phyloP scores from a whole-genome alignment of 2,797 vertebrate species.

The Pseudochromis fuscus region DNA sequence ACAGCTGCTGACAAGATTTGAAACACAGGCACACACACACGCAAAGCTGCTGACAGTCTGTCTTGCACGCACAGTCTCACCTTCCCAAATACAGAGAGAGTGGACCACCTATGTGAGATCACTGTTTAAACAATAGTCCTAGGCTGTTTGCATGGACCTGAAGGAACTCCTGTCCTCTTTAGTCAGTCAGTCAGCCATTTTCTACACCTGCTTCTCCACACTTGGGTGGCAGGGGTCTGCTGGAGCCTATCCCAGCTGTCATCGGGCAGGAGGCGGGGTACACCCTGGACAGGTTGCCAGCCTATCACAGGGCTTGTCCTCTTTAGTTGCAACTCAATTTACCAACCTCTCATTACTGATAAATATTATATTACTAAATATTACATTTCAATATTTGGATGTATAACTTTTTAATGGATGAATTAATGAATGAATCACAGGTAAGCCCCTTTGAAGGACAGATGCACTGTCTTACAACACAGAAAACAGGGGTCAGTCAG shows the following conservation, averaged over 20 bases:
- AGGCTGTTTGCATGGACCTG: slow-evolving; percentile 14
- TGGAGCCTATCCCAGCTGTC: too few relatives aligned
- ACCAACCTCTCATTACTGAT: too few relatives aligned
- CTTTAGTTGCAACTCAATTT: too few relatives aligned
- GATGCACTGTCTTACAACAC: slow-evolving; percentile 31
- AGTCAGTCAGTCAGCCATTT: slow-evolving; percentile 17
- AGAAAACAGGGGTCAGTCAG: slow-evolving; percentile 24
- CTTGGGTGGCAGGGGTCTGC: too few relatives aligned
- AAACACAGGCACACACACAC: slow-evolving; percentile 54
- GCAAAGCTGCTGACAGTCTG: slow-evolving; percentile 44
- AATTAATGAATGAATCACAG: slow-evolving; percentile 31
- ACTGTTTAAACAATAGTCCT: slow-evolving; percentile 16
- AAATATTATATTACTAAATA: too few relatives aligned
- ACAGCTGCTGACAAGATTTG: slow-evolving; percentile 69
- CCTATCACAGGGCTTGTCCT: too few relatives aligned
- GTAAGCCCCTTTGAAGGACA: slow-evolving; percentile 30
- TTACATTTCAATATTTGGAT: slow-evolving; percentile 19
- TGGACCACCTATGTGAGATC: slow-evolving; percentile 36
- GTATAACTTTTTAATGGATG: slow-evolving; percentile 32
- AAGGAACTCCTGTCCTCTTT: slow-evolving; percentile 4
- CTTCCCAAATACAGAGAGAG: slow-evolving; percentile 39
- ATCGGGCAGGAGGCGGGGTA: too few relatives aligned
- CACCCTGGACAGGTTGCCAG: too few relatives aligned
- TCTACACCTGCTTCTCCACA: too few relatives aligned
- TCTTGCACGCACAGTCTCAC: slow-evolving; percentile 29